These are phyloP conservation scores for Chaenocephalus aceratus DNA, from an alignment of 2,113 vertebrate genomes.

Conservation along the genomic window DNA sequence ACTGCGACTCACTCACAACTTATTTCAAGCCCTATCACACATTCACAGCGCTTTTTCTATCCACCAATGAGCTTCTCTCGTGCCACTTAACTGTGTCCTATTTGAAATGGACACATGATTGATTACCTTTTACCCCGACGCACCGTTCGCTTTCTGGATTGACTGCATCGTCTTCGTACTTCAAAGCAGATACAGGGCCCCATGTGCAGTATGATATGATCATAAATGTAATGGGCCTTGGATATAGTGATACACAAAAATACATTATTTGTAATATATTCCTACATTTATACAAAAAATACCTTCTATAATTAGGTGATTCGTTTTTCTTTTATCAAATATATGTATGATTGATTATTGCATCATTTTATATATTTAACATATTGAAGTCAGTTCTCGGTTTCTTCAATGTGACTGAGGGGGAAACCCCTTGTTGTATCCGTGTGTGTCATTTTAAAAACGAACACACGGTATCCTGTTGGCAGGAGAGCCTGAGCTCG, in stretches of 20 bases:
- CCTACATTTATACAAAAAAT: not conserved
- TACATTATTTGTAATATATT: not conserved
- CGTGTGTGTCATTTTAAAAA: constrained; percentile 4
- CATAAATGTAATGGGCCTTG: not conserved
- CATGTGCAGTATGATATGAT: not conserved
- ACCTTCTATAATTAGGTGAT: not conserved
- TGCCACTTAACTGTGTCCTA: not conserved
- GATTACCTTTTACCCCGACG: not conserved
- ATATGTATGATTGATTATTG: no score
- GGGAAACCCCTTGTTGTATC: not conserved
- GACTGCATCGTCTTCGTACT: not conserved
- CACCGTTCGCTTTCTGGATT: not conserved
- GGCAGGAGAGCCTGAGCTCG: constrained; percentile 23
- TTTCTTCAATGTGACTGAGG: not conserved
- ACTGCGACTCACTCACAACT: no score
- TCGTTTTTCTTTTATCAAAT: no score
- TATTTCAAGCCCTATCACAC: not conserved
- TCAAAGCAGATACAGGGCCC: not conserved
- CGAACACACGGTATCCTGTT: constrained; percentile 41
- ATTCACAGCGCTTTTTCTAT: not conserved
- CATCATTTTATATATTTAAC: no score
- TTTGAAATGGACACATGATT: not conserved
- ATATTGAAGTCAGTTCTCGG: not conserved
- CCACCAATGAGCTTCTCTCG: not conserved
- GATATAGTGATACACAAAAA: not conserved